A percentile compares a stretch with the other conserved stretches of the same genome.
Conservation (phyloP, 2,888 invertebrate genomes). For the Macrosiphum euphorbiae region DNA sequence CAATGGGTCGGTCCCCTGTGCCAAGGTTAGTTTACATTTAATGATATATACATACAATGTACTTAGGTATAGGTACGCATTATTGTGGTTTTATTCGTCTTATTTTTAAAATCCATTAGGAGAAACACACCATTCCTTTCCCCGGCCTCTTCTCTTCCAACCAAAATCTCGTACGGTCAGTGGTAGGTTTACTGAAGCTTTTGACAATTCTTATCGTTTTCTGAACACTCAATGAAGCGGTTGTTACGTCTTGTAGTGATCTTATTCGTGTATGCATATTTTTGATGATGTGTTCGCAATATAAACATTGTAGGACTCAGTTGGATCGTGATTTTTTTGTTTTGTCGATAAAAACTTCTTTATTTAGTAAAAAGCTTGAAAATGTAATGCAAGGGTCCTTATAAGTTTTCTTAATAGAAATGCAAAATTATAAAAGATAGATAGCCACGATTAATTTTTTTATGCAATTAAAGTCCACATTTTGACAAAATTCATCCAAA, state of each 20-base stretch:
- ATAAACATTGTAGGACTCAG: neutral
- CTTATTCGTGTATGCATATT: neutral
- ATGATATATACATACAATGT: neutral
- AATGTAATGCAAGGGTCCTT: no score
- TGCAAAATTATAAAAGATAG: no score
- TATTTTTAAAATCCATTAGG: constrained; percentile 12
- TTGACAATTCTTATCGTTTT: neutral
- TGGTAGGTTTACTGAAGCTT: neutral
- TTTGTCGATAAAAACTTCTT: neutral
- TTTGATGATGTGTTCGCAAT: neutral
- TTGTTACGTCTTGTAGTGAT: neutral
- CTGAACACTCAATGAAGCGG: neutral
- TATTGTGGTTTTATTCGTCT: neutral
- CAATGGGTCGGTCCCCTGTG: constrained; percentile 89
- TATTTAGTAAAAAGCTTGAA: no score
- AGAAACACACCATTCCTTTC: neutral
- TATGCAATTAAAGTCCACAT: no score
- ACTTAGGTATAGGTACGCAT: neutral
- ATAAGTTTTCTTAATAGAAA: no score
- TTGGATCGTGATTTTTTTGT: neutral
- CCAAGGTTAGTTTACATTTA: constrained; percentile 75
- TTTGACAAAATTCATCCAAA: no score
- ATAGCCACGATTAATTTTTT: no score
- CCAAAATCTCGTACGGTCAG: neutral
- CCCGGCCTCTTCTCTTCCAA: neutral